Evolutionary conservation across 2,797 vertebrate genomes (phyloP).

Genomic region (Sparidentex hasta): DNA sequence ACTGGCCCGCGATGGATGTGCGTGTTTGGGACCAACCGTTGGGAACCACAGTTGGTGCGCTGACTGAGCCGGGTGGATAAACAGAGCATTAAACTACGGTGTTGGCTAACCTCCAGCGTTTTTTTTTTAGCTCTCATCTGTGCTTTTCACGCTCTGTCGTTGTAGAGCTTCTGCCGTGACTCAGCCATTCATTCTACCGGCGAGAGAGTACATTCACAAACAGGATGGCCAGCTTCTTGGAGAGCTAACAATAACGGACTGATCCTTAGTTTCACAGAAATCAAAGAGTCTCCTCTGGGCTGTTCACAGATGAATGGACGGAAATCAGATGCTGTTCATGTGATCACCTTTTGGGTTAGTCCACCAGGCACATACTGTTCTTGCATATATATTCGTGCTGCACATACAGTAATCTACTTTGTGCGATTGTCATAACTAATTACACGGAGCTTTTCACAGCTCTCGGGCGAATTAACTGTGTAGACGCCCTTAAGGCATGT

Average conservation of each 20-base stretch:
- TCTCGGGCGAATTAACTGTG: constrained; percentile 20
- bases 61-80: constrained; percentile 63
- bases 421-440: constrained; percentile 33
- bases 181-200: constrained; percentile 20
- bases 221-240: constrained; percentile 25
- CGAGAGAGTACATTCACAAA: constrained; percentile 26
- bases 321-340: constrained; percentile 64
- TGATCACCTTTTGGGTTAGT: constrained; percentile 48
- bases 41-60: constrained; percentile 58
- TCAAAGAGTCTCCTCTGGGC: constrained; percentile 11
- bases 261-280: constrained; percentile 21
- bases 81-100: constrained; percentile 53
- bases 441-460: constrained; percentile 14
- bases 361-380: constrained; percentile 25
- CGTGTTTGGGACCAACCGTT: constrained; percentile 50
- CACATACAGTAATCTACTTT: constrained; percentile 32
- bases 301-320: constrained; percentile 10
- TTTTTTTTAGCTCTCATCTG: constrained; percentile 1
- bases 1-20: constrained; percentile 54
- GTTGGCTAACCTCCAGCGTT: constrained; percentile 18
- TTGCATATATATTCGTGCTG: constrained; percentile 7
- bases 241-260: constrained; percentile 12
- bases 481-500: neutral
- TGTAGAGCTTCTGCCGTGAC: constrained; percentile 17
- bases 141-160: constrained; percentile 28